Base-by-base conservation (phyloP, 2,797 vertebrate genomes). In the Syngnathus acus region DNA sequence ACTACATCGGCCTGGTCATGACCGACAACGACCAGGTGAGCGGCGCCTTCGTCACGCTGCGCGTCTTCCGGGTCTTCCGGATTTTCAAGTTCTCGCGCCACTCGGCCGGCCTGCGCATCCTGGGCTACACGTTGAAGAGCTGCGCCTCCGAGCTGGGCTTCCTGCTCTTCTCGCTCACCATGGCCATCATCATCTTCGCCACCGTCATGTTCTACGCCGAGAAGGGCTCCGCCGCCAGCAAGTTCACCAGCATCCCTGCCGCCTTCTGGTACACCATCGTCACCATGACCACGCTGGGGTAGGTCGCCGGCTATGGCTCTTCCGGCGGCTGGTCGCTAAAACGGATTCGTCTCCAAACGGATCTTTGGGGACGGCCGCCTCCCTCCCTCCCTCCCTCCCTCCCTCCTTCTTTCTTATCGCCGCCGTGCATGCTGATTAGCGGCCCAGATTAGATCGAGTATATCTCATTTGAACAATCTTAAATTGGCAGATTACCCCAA, bases 231-330 rank as follows among this genome's bases (percentile, higher is more conserved):
- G 80, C 93, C 1, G 92, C 93, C 85, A 97, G 86, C 93, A 98
- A 95, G 91, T 98, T 97, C 92, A 98, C 95, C 90, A 97, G 95
- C 80, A 98, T 98, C 79, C 95, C 95, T 53, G 95, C 95, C 8
- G 92, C 95, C 73, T 98, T 98, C 88, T 98, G 95, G 95, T 98
- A 98, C 89, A 98, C 95, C 89, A 96, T 98, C 53, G 95, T 98
- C 90, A 98, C 95, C 90, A 98, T 98, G 95, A 98, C 95, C 84
- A 98, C 95, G 51, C 89, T 98, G 73, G 95, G 95, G 95, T 98
- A 87, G 91, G 94, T 94, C 81, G 68, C 72, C 68, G 50, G 26
- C 26, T 32, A 32, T 3, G 26, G 26, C 40, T 42, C 39, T 40
- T 40, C 39, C 39, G 39, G 1, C 39, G 6, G 26, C 26, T 32